Evolutionary conservation across 2,113 vertebrate genomes (phyloP).

Genomic region (Mystacornis crossleyi): DNA sequence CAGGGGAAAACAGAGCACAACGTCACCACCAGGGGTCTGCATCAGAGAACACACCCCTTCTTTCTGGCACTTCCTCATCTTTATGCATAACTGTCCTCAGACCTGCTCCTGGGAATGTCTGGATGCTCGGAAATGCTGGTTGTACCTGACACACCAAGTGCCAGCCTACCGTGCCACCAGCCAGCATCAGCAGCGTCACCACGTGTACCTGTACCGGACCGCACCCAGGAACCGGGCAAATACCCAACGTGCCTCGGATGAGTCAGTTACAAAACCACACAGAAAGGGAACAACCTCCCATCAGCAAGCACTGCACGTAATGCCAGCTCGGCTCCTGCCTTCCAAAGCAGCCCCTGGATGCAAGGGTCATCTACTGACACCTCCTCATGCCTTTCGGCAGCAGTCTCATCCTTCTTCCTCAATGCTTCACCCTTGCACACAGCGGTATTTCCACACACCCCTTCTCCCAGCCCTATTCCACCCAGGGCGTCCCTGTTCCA

Average conservation of each 20-base stretch:
- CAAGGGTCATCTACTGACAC: not conserved
- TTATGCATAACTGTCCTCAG: not conserved
- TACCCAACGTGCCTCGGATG: rapidly evolving
- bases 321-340: not conserved
- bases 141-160: not conserved
- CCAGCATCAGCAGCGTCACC: too few relatives aligned
- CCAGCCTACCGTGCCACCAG: rapidly evolving
- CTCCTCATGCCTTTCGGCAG: not conserved
- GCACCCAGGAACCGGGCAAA: not conserved
- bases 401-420: not conserved
- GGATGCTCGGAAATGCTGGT: not conserved
- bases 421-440: not conserved
- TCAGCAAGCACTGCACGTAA: rapidly evolving
- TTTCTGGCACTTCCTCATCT: not conserved
- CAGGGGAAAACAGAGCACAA: rapidly evolving
- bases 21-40: not conserved
- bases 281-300: not conserved
- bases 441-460: rapidly evolving
- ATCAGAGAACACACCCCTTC: not conserved
- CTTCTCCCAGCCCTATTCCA: not conserved
- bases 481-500: too few relatives aligned
- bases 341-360: not conserved
- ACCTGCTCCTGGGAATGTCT: not conserved
- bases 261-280: rapidly evolving
- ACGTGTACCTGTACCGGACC: rapidly evolving